A percentile compares a stretch with the other conserved stretches of the same genome.
These are phyloP conservation scores for Ammodytes dubius DNA, from an alignment of 2,113 vertebrate genomes.

Conservation along the genomic window DNA sequence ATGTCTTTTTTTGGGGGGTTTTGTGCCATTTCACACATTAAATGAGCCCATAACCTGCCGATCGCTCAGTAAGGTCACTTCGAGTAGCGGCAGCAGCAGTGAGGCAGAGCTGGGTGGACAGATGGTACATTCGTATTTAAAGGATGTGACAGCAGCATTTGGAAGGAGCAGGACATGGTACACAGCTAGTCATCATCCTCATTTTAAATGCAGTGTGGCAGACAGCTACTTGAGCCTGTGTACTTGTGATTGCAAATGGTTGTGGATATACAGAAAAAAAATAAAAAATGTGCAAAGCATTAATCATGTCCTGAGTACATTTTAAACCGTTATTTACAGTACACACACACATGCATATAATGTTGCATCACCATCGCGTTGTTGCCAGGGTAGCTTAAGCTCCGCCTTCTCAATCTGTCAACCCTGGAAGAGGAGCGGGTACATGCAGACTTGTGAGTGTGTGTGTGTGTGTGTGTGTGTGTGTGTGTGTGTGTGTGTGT, in stretches of 20 bases:
- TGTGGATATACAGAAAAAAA: constrained; percentile 29
- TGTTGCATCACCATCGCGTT: constrained; percentile 65
- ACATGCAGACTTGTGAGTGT: constrained; percentile 8
- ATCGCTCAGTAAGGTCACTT: constrained; percentile 35
- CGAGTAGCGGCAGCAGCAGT: constrained; percentile 20
- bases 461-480: neutral
- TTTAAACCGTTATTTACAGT: constrained; percentile 6
- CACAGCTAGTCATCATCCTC: constrained; percentile 67
- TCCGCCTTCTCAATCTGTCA: constrained; percentile 77
- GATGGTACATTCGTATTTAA: constrained; percentile 69
- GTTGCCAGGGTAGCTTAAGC: constrained; percentile 67
- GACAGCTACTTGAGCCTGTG: neutral
- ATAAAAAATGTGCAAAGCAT: constrained; percentile 19
- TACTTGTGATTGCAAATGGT: constrained; percentile 30
- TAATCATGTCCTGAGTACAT: constrained; percentile 36
- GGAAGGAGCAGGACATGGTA: constrained; percentile 57
- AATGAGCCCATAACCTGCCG: neutral
- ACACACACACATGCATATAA: constrained; percentile 2
- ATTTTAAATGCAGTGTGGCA: constrained; percentile 46
- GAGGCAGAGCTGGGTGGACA: constrained; percentile 64
- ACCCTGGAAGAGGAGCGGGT: constrained; percentile 24
- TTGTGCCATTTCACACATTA: neutral
- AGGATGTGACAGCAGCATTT: constrained; percentile 72
- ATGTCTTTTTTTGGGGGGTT: neutral
- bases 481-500: neutral